These are phyloP conservation scores for Drosophila crucigera DNA, from an alignment of 2,888 invertebrate species.

Conservation along the genomic window DNA sequence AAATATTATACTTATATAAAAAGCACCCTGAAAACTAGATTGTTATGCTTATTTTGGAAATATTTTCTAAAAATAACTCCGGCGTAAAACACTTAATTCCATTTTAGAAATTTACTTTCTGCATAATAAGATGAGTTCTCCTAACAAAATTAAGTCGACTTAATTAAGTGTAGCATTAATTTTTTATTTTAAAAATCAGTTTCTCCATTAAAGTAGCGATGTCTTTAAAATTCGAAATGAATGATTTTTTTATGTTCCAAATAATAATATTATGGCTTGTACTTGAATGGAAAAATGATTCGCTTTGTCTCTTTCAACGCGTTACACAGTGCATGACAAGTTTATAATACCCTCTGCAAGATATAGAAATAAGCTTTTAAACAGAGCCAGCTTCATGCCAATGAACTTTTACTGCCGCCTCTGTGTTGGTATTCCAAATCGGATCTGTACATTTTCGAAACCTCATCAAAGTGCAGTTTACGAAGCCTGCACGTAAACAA, in stretches of 20 bases:
- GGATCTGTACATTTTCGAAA: conserved; percentile 8
- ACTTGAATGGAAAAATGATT: background rate
- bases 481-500: conserved; percentile 9
- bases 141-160: background rate
- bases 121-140: background rate
- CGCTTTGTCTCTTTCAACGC: background rate
- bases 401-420: conserved; percentile 43
- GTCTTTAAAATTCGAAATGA: background rate
- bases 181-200: background rate
- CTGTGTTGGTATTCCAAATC: conserved; percentile 1
- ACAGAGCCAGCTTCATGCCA: conserved; percentile 21
- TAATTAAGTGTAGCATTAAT: background rate
- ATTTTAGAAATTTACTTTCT: background rate
- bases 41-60: no score
- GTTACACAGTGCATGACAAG: background rate
- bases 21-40: background rate
- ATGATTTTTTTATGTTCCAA: background rate
- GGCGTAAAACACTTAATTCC: background rate
- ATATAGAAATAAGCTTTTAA: conserved; percentile 2
- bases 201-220: background rate
- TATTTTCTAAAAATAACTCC: background rate
- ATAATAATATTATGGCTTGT: background rate
- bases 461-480: conserved; percentile 11
- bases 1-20: background rate
- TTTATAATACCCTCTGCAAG: background rate